Conservation (phyloP, 2,113 vertebrate species). For the Nycticryphes semicollaris region DNA sequence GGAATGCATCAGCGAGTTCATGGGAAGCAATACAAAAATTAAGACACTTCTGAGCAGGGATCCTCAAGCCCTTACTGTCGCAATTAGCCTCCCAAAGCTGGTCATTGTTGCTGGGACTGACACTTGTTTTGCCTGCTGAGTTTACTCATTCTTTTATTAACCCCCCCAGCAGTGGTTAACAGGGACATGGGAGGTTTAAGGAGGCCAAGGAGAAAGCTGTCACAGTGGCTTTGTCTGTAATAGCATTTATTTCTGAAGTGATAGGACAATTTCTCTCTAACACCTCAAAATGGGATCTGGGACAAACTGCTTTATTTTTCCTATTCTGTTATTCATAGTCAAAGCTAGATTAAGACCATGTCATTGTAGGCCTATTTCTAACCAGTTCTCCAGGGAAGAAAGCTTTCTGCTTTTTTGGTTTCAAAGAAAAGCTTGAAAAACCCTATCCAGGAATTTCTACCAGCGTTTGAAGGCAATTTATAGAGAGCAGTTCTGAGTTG, state of each 20-base stretch:
- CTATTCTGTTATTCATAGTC: not conserved
- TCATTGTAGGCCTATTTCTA: not conserved
- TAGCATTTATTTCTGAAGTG: not conserved
- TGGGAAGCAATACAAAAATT: not conserved
- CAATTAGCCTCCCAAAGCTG: not conserved
- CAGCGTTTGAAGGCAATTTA: not conserved
- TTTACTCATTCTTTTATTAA: constrained; percentile 17
- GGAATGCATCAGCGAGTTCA: not conserved
- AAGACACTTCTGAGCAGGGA: not conserved
- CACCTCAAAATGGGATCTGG: not conserved
- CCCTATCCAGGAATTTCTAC: not conserved
- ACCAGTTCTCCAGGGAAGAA: not conserved
- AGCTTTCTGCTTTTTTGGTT: not conserved
- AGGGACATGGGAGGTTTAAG: not conserved
- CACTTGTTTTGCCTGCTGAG: not conserved
- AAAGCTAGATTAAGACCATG: not conserved
- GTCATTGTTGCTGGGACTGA: not conserved
- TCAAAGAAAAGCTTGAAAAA: not conserved
- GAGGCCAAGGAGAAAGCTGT: not conserved
- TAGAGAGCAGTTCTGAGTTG: not conserved
- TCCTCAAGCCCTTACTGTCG: not conserved
- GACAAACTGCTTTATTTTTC: not conserved
- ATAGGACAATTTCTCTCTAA: not conserved
- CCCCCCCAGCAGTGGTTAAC: not conserved
- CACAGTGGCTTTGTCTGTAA: not conserved